Evolutionary conservation across 1,140 invertebrate species (phyloP), one percentile per base, ranked within the genome.

Genomic region (Charaxes varanes): DNA sequence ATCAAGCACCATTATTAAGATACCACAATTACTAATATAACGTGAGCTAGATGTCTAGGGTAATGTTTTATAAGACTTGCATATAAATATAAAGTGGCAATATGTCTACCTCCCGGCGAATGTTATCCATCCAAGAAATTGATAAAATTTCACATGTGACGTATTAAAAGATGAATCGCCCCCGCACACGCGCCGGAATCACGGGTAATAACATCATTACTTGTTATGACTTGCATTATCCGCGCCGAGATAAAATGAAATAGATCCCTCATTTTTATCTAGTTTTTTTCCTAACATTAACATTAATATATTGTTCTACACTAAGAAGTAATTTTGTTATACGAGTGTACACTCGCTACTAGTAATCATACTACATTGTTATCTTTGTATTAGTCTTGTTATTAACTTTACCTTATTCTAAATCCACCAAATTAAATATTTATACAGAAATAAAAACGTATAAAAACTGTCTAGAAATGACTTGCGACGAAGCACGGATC

Each of bases 221-320:
- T 40, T 53, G 52, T 50, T 41, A 54, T 62, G 58, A 62, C 58
- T 62, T 62, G 58, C 54, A 52, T 33, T 57, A 48, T 53, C 43
- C 33, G 16, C 33, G 21, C 10, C 4, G 27, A 32, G 40, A 44
- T 48, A 45, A 54, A 51, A 54, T 40, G 4, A 46, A 40, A 46
- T 46, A 40, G 36, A 46, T 46, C 43, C 22, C 22, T 26, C 28
- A 31, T n/a, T 31, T 31, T 31, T 31, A 10, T 13, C 14, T 31
- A 31, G 15, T 31, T 17, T 31, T 31, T 23, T n/a, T n/a, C n/a
- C n/a, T 23, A 8, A 23, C 22, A 3, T 3, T 8, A 23, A n/a
- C 22, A 4, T 23, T 3, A 4, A 23, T 23, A 8, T 6, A 23
- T 23, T 4, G 22, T 8, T 23, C 7, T 26, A 26, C 13, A 26